phyloP scores from a whole-genome alignment of 2,888 invertebrate species.

The Hydraecia micacea region DNA sequence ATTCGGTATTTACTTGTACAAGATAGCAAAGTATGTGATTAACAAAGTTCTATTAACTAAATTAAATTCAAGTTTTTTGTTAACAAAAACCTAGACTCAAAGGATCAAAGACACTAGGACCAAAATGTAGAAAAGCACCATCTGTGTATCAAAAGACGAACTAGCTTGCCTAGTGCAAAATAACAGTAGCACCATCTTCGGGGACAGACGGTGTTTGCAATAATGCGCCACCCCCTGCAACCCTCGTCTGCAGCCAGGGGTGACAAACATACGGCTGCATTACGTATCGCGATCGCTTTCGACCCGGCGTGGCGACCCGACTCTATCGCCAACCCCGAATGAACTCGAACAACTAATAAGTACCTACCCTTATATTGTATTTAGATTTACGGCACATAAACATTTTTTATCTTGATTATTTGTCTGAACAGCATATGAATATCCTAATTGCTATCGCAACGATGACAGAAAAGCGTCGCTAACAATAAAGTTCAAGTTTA shows the following conservation, averaged over 20 bases:
- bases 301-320: constrained; percentile 28
- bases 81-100: background rate
- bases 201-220: constrained; percentile 81
- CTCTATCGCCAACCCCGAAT: constrained; percentile 41
- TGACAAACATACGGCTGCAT: constrained; percentile 74
- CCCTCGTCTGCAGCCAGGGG: constrained; percentile 79
- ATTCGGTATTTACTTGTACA: constrained; percentile 15
- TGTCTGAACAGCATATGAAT: constrained; percentile 61
- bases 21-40: constrained; percentile 3
- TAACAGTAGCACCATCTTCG: constrained; percentile 88
- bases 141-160: constrained; percentile 85
- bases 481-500: constrained; percentile 48
- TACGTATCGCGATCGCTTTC: constrained; percentile 71
- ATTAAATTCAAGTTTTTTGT: background rate
- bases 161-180: constrained; percentile 82
- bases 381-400: constrained; percentile 45
- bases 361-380: constrained; percentile 23
- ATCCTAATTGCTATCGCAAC: constrained; percentile 48
- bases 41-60: background rate
- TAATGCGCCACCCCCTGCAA: constrained; percentile 83
- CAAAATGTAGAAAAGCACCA: constrained; percentile 75
- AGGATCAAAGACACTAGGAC: background rate
- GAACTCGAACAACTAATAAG: constrained; percentile 21
- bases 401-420: constrained; percentile 56
- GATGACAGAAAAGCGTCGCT: constrained; percentile 49